Evolutionary conservation across 2,888 invertebrate genomes (phyloP).

Genomic region (Meteorus colon): DNA sequence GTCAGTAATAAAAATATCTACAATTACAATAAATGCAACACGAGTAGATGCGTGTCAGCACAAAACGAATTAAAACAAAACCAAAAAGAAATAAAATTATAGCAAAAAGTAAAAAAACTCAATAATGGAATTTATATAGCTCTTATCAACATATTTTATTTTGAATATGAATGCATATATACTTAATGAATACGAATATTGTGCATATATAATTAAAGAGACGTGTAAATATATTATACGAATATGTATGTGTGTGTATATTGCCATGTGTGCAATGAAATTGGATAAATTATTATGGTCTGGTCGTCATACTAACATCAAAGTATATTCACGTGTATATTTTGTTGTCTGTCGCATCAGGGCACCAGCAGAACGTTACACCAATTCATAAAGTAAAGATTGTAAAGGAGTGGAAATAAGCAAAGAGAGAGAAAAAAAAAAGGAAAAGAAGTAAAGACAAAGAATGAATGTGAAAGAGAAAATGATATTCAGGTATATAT

Average conservation of each 20-base stretch:
- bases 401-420: neutral
- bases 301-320: neutral
- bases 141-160: slow-evolving; percentile 8
- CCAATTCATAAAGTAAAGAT: neutral
- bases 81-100: neutral
- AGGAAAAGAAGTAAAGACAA: neutral
- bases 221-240: neutral
- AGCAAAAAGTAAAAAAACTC: too few species aligned
- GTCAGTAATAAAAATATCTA: neutral
- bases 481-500: neutral
- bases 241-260: neutral
- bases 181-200: slow-evolving; percentile 1
- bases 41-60: neutral
- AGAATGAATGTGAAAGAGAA: neutral
- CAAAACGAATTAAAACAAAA: neutral
- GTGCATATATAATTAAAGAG: neutral
- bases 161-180: neutral
- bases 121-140: neutral
- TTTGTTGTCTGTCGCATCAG: neutral
- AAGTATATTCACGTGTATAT: neutral
- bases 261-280: neutral
- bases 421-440: neutral
- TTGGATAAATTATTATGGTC: neutral
- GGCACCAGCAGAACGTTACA: neutral
- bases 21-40: neutral